These are phyloP conservation scores for Nilaparvata lugens DNA, from an alignment of 1,140 invertebrate genomes.

Conservation along the genomic window DNA sequence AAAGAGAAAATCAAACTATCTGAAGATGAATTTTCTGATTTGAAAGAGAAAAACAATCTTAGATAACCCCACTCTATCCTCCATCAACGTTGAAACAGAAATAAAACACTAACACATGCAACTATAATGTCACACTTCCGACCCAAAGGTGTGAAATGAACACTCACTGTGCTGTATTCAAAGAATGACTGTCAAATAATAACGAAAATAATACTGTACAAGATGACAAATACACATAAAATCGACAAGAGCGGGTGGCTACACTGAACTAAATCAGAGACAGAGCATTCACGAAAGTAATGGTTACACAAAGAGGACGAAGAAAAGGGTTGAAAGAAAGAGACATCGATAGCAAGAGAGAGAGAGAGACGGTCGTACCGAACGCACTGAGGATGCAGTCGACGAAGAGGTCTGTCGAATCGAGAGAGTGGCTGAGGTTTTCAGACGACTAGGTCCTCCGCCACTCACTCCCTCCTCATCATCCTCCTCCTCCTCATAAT, in stretches of 20 bases:
- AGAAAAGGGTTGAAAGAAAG: background rate
- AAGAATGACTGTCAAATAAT: too few relatives aligned
- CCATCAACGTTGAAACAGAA: too few relatives aligned
- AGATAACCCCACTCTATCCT: too few relatives aligned
- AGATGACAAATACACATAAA: constrained; percentile 9
- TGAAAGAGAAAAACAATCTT: too few relatives aligned
- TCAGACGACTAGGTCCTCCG: constrained; percentile 34
- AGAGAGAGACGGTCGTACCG: constrained; percentile 3
- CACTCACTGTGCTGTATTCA: too few relatives aligned
- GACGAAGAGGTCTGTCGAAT: constrained; percentile 5
- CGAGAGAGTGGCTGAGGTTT: constrained; percentile 25
- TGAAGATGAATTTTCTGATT: too few relatives aligned
- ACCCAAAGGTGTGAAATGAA: too few relatives aligned
- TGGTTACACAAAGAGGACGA: background rate
- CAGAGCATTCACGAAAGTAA: constrained; percentile 6
- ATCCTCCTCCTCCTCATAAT: constrained; percentile 37
- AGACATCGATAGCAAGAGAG: constrained; percentile 19
- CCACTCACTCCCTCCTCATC: constrained; percentile 36
- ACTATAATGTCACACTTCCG: too few relatives aligned
- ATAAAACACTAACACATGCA: too few relatives aligned
- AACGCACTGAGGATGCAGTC: background rate
- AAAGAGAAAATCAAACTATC: too few relatives aligned
- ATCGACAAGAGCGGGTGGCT: background rate
- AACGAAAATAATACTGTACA: too few relatives aligned
- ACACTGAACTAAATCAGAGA: constrained; percentile 12